Base-by-base conservation (phyloP, 2,113 vertebrate species). In the Erinaceus europaeus region DNA sequence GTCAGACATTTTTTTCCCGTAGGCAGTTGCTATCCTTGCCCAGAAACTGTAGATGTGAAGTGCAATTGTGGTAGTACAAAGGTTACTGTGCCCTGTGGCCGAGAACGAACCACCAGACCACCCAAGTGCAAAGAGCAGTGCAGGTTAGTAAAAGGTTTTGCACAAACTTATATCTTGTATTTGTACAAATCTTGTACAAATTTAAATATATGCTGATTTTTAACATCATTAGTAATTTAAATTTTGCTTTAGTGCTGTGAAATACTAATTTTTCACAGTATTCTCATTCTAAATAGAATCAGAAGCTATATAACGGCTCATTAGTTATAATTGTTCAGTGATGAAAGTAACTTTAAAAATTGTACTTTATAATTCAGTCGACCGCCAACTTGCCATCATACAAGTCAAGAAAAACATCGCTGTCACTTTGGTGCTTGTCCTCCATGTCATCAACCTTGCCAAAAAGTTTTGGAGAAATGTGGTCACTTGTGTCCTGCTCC, bases 11-110 rank as follows among this genome's bases (percentile, higher is more conserved):
- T 93, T 94, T 46, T 90, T 38, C n/a, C 95, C 94, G 69, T 94
- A 98, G 98, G 98, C 77, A 98, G 97, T 89, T 98, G 98, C 95
- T 98, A 98, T 93, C 98, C 98, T 0, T 98, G 98, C 86, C 98
- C 98, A 0, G 98, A 98, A 96, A 97, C 96, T 8, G 96, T 98
- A 23, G 97, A 97, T 78, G 98, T 98, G 77, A 98, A 97, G 83
- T 98, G 98, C 92, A 97, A 69, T 32, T 98, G 98, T 88, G 97
- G 98, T 12, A 96, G 89, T 69, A 97, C 98, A 23, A 95, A 97
- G 68, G 96, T 98, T 59, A 98, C 96, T 64, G 98, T 98, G 23
- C 98, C 98, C 29, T 98, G 98, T 96, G 98, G 98, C 53, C 96
- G 98, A 94, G 98, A 98, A 91, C 97, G 97, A 4, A 98, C 96